Conservation (phyloP, 1,140 invertebrate genomes). For the Vanessa atalanta region DNA sequence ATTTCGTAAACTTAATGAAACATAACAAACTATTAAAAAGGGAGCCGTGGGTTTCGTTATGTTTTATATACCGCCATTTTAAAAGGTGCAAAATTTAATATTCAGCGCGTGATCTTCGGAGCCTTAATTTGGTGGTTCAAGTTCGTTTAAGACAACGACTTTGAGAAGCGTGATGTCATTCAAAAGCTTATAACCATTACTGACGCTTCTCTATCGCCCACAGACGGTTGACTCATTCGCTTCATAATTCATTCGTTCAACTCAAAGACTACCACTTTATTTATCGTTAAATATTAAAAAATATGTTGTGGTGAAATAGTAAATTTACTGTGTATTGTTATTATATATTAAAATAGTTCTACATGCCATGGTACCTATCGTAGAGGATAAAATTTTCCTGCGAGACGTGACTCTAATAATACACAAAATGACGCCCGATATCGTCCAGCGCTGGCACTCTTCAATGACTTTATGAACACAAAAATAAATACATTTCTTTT, state of each 20-base stretch:
- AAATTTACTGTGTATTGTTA: conserved; percentile 9
- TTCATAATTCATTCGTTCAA: conserved; percentile 11
- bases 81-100: conserved; percentile 6
- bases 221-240: conserved; percentile 35
- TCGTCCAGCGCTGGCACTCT: conserved; percentile 49
- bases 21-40: neutral
- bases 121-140: conserved; percentile 28
- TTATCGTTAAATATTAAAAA: neutral
- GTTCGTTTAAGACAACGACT: conserved; percentile 15
- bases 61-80: conserved; percentile 2
- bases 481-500: conserved; percentile 61
- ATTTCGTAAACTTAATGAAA: neutral
- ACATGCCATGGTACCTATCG: neutral
- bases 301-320: conserved; percentile 18
- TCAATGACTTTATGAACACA: conserved; percentile 59
- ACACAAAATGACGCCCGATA: conserved; percentile 47
- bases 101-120: conserved; percentile 5
- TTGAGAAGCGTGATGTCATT: conserved; percentile 33
- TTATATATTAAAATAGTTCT: neutral
- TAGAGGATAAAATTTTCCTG: conserved; percentile 37
- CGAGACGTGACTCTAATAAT: conserved; percentile 45
- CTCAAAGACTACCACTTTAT: neutral
- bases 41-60: neutral
- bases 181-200: conserved; percentile 25
- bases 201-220: conserved; percentile 33